Evolutionary conservation across 2,797 vertebrate species (phyloP).

Genomic region (Syncerus caffer): DNA sequence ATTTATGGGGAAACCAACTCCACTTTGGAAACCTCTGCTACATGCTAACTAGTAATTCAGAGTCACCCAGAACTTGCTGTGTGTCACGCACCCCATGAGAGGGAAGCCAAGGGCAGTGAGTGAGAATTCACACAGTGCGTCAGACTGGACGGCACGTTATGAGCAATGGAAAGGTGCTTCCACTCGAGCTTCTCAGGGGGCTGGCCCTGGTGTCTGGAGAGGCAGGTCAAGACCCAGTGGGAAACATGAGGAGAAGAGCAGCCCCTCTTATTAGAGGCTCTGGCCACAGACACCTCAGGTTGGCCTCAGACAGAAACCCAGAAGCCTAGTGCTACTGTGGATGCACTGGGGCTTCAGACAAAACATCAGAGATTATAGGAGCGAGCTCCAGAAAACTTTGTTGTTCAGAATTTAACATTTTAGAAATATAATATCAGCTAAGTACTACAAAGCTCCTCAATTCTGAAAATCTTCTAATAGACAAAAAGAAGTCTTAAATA

Average conservation of each 20-base stretch:
- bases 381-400: neutral
- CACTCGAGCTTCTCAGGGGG: neutral
- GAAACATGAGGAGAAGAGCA: neutral
- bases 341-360: neutral
- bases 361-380: neutral
- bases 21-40: neutral
- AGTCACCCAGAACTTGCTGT: no score
- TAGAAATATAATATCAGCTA: neutral
- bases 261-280: neutral
- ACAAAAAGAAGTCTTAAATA: neutral
- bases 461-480: neutral
- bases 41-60: neutral
- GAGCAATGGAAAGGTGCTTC: neutral
- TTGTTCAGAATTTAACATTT: neutral
- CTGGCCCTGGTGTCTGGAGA: neutral
- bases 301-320: neutral
- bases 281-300: neutral
- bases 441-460: neutral
- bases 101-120: neutral
- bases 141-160: no score
- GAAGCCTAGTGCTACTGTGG: neutral
- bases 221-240: neutral
- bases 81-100: neutral
- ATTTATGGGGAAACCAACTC: no score
- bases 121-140: neutral